Base-by-base conservation (phyloP, 2,888 invertebrate species). In the Rhogogaster chlorosoma region DNA sequence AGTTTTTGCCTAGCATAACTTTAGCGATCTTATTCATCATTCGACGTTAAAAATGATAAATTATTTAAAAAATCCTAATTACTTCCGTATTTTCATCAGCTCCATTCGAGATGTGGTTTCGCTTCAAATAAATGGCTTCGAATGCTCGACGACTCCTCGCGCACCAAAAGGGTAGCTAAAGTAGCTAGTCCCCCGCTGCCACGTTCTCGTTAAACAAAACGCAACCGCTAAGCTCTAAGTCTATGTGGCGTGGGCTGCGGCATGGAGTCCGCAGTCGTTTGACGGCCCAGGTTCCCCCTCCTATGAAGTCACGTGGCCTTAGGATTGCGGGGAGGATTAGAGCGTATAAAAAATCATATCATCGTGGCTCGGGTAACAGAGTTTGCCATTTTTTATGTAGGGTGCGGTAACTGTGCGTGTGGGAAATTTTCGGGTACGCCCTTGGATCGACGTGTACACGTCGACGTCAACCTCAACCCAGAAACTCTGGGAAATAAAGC, bases 281-380 rank as follows among this genome's bases (percentile, higher is more conserved):
- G 80, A 80, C 38, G 80, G 61, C 77, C 45, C 15, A 18, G 53
- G 49, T 57, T 57, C 49, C 61, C 80, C 61, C 15, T 32, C 22
- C 61, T 61, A 61, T 26, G 22, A 22, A 80, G 80, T 67, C 83
- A 83, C 83, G 83, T 83, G 83, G 83, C 70, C 29, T n/a, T 22
- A 67, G 83, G 67, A 83, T 83, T 83, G 83, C 83, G 83, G 83
- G 83, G 12, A 83, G 83, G 83, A 83, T 83, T 83, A 83, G 64
- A 83, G 83, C 67, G 70, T 45, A 83, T 83, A 83, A 70, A 83
- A 83, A 83, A 70, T 83, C 83, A 83, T 83, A 83, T 83, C 83
- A 70, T 83, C 83, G 83, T 45, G 67, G 83, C 83, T 67, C 42
- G 70, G 83, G 29, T 70, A 38, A 42, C 49, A 7, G 83, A 67